Percentiles rank a stretch among this genome's conserved stretches.
phyloP scores from a whole-genome alignment of 2,888 invertebrate species.

The Diplazon laetatorius region DNA sequence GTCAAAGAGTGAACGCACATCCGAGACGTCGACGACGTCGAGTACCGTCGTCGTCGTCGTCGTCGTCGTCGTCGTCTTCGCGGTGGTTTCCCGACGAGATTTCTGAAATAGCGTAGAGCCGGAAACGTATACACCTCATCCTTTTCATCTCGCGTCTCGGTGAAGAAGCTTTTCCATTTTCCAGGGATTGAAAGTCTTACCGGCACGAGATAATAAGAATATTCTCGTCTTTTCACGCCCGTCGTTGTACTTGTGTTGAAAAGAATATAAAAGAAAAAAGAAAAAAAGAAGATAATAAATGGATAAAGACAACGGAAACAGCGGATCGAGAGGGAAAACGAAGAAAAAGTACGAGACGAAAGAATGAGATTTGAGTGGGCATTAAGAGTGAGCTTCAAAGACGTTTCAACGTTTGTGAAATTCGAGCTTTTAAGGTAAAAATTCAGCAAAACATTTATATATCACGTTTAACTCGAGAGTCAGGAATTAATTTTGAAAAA shows the following conservation, averaged over 20 bases:
- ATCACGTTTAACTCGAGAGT: no score
- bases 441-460: neutral
- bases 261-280: neutral
- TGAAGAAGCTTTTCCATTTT: constrained; percentile 48
- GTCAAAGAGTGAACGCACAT: constrained; percentile 43
- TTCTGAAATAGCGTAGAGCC: constrained; percentile 46
- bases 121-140: constrained; percentile 39
- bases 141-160: constrained; percentile 22
- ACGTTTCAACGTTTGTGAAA: no score
- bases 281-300: neutral
- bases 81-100: constrained; percentile 42
- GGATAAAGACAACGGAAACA: neutral
- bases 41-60: constrained; percentile 15
- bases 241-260: neutral
- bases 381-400: no score
- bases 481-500: no score
- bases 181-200: constrained; percentile 51
- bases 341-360: neutral
- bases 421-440: neutral
- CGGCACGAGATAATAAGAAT: constrained; percentile 36
- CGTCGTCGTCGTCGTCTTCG: constrained; percentile 31
- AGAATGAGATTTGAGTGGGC: neutral
- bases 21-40: constrained; percentile 32
- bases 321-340: neutral
- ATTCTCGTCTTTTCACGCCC: neutral